These are phyloP conservation scores for Fopius arisanus DNA, from an alignment of 1,140 invertebrate genomes.

Conservation along the genomic window DNA sequence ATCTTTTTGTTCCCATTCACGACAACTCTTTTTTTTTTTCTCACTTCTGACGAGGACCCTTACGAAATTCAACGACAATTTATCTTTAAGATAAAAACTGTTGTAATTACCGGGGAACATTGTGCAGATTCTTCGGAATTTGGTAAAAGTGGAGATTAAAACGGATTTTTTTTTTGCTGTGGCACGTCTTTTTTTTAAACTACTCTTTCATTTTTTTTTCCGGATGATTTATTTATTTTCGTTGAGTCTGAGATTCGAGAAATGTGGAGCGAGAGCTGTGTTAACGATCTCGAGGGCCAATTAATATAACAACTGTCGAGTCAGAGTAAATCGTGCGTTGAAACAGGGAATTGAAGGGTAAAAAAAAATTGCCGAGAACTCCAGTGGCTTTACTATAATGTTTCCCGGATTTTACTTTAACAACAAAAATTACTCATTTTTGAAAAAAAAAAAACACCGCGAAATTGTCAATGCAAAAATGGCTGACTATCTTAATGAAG, in stretches of 20 bases:
- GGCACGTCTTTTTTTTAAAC: not conserved
- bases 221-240: not conserved
- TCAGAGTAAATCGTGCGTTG: constrained; percentile 10
- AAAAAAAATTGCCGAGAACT: not conserved
- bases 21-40: not conserved
- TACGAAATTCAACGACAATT: not conserved
- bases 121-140: not conserved
- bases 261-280: constrained; percentile 13
- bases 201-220: not conserved
- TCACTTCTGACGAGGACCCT: not conserved
- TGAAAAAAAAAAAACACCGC: not conserved
- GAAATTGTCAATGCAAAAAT: not conserved
- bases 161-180: not conserved
- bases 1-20: not conserved
- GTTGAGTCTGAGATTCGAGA: constrained; percentile 1
- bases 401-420: not conserved
- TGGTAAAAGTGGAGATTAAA: not conserved
- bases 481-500: no score
- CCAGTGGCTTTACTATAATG: not conserved
- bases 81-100: not conserved
- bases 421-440: no score
- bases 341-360: not conserved
- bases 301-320: constrained; percentile 12
- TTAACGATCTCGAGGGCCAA: constrained; percentile 1
- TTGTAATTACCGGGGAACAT: not conserved